Conservation (phyloP, 1,140 invertebrate genomes). For the Leptinotarsa lineolata region DNA sequence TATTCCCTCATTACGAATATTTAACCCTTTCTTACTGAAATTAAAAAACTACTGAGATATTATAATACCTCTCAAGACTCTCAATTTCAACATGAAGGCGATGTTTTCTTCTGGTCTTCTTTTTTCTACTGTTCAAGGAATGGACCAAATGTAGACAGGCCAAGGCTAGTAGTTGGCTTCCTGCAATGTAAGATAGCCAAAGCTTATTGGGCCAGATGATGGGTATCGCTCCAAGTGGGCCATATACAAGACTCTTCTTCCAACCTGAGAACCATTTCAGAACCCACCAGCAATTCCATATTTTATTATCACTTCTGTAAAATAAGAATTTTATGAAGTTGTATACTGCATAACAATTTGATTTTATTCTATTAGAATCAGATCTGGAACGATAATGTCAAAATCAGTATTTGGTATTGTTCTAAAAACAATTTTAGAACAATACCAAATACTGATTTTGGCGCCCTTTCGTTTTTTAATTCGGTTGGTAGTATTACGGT, state of each 20-base stretch:
- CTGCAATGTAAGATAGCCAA: slow-evolving; percentile 53
- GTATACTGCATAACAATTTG: no score
- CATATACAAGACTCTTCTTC: slow-evolving; percentile 52
- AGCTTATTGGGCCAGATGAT: slow-evolving; percentile 51
- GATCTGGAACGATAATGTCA: no score
- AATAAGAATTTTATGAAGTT: background rate
- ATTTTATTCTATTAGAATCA: no score
- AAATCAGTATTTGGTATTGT: no score
- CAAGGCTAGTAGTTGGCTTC: slow-evolving; percentile 46
- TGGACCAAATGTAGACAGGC: slow-evolving; percentile 48
- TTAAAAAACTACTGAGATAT: background rate
- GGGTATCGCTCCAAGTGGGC: slow-evolving; percentile 47
- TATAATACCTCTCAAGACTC: slow-evolving; percentile 53
- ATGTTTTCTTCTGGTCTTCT: slow-evolving; percentile 39
- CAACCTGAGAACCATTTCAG: slow-evolving; percentile 48
- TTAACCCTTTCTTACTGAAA: no score
- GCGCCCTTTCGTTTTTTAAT: no score
- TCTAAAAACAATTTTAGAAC: no score
- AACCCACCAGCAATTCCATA: slow-evolving; percentile 48
- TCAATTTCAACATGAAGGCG: slow-evolving; percentile 48
- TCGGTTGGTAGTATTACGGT: no score
- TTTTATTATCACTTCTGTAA: slow-evolving; percentile 49
- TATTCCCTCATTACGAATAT: no score
- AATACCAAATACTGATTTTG: no score
- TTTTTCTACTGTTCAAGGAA: slow-evolving; percentile 42